Conservation (phyloP, 2,113 vertebrate genomes). For the Larimichthys crocea region DNA sequence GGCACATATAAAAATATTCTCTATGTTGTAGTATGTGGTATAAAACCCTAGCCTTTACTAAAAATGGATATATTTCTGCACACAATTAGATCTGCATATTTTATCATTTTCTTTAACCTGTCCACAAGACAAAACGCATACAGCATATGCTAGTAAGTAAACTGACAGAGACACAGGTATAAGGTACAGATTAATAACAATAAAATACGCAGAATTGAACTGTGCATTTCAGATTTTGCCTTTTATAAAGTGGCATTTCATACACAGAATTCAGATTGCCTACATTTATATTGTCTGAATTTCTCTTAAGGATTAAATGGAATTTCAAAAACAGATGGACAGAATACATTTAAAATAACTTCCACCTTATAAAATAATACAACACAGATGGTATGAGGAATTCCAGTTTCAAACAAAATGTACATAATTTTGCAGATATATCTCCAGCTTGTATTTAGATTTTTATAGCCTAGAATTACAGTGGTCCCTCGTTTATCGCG, state of each 20-base stretch:
- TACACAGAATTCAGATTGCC: not conserved
- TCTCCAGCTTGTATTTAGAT: no score
- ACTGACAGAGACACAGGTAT: not conserved
- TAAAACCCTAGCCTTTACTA: not conserved
- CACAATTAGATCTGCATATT: conserved; percentile 38
- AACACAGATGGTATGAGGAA: conserved; percentile 47
- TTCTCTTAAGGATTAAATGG: not conserved
- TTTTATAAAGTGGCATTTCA: conserved; percentile 4
- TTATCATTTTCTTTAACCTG: not conserved
- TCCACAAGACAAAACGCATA: not conserved
- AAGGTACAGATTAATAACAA: not conserved
- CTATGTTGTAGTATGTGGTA: not conserved
- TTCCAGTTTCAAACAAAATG: conserved; percentile 45
- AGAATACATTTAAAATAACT: not conserved
- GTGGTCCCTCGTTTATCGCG: no score
- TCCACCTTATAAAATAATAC: not conserved
- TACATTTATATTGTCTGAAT: not conserved
- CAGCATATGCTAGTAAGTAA: not conserved
- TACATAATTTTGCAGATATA: not conserved
- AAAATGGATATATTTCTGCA: not conserved
- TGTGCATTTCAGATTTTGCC: not conserved
- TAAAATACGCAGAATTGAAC: conserved; percentile 42
- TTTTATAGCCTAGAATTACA: no score
- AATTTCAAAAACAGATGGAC: not conserved
- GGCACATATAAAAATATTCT: not conserved